Evolutionary conservation across 2,888 invertebrate species (phyloP), one percentile per base, ranked within the genome.

Genomic region (Drosophila nr. perissopoda): DNA sequence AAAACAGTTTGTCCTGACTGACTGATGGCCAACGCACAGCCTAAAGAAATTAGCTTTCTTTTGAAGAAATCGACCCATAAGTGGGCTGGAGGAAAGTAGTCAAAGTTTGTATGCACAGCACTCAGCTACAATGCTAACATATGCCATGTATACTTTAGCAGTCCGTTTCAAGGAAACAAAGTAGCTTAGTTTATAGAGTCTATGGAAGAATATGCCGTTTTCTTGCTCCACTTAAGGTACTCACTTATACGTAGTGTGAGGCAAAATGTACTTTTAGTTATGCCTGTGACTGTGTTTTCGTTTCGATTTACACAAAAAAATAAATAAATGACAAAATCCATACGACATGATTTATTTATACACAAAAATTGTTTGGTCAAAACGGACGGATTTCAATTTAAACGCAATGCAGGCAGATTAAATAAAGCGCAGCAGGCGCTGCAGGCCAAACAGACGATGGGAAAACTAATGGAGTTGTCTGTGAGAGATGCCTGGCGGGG

Each of bases 331-430:
- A 34, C 38, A 31, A 61, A 58, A 53, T 31, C 5, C 42, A 34
- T 45, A 4, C 4, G 5, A 45, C n/a, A 52, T 64, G 29, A 48
- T 73, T 62, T 65, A 78, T 78, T 78, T 77, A 82, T 78, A 63
- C 69, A 82, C 77, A 78, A 66, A 88, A 73, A 86, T 83, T 75
- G 52, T 73, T 80, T 81, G 62, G 69, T 72, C 69, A 68, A 62
- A 63, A 58, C 54, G 64, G 61, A 42, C 42, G 69, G 64, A 73
- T 84, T 89, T 78, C 85, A 84, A 82, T 86, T 89, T 82, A 86
- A 85, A 76, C 76, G 79, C 87, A 81, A 77, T 81, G 76, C 82
- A 70, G 86, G 64, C 71, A 61, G 83, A 83, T 86, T 86, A 85
- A 85, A 87, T 87, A 82, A 79, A 83, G 83, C 54, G 63, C 52